Conservation (phyloP, 2,888 invertebrate species). For the Drosophila multiciliata region DNA sequence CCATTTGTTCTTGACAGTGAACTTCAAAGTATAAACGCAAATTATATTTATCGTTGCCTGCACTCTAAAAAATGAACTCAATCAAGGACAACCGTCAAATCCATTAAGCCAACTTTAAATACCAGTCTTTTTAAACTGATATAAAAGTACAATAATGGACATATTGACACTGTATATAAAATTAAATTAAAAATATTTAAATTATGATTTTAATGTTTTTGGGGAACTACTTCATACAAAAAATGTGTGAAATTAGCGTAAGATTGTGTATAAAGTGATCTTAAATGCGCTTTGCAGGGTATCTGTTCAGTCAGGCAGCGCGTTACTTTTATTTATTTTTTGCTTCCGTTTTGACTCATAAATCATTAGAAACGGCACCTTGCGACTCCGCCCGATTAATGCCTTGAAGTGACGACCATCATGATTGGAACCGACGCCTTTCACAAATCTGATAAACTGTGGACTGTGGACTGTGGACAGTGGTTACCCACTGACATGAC, state of each 20-base stretch:
- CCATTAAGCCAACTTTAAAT: not conserved
- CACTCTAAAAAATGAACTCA: not conserved
- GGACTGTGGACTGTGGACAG: not conserved
- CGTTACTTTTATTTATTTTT: not conserved
- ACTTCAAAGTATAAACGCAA: slow-evolving; percentile 9
- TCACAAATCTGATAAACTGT: slow-evolving; percentile 28
- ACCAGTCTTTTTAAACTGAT: not conserved
- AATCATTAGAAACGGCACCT: slow-evolving; percentile 31
- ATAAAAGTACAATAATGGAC: not conserved
- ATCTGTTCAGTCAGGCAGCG: not conserved
- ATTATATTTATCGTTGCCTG: not conserved
- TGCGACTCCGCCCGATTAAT: slow-evolving; percentile 36
- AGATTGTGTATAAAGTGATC: rapidly evolving
- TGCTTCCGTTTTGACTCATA: slow-evolving; percentile 49
- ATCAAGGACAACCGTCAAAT: not conserved
- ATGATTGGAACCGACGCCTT: slow-evolving; percentile 41
- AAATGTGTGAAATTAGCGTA: not conserved
- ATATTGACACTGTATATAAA: too few relatives aligned
- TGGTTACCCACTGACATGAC: not conserved
- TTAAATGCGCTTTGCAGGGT: not conserved
- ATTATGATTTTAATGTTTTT: not conserved
- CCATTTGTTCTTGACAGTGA: slow-evolving; percentile 30
- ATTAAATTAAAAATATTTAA: too few relatives aligned
- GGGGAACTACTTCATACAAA: too few relatives aligned
- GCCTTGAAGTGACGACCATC: slow-evolving; percentile 28